These are phyloP conservation scores for Etia nguti DNA, from an alignment of 2,113 vertebrate genomes.

Conservation along the genomic window DNA sequence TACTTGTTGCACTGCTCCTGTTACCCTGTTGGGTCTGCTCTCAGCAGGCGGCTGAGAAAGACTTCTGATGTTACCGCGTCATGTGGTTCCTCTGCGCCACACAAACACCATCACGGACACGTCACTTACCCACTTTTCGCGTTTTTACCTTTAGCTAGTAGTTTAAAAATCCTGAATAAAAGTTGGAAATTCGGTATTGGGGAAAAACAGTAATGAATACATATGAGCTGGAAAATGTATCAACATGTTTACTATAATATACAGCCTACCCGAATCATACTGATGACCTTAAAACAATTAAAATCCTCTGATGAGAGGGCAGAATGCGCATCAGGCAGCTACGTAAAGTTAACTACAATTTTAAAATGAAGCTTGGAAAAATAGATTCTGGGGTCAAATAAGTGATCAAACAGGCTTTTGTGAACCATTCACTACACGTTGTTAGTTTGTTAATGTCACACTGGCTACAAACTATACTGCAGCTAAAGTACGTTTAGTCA, in stretches of 20 bases:
- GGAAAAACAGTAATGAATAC: accelerated
- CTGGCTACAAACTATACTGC: neutral
- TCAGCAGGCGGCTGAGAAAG: neutral
- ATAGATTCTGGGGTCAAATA: accelerated
- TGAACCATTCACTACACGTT: neutral
- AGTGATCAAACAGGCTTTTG: neutral
- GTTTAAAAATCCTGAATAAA: neutral
- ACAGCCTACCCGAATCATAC: neutral
- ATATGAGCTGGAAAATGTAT: neutral
- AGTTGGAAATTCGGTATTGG: neutral
- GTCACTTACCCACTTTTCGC: neutral
- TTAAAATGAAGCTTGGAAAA: neutral
- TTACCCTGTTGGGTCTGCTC: neutral
- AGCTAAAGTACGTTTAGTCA: neutral
- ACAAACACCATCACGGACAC: neutral
- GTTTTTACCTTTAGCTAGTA: neutral
- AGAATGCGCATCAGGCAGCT: neutral
- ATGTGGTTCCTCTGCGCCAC: neutral
- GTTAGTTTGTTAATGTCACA: neutral
- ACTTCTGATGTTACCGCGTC: neutral
- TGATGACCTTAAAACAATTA: neutral
- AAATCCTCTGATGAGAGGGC: neutral
- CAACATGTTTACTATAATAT: neutral
- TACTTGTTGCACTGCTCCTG: neutral
- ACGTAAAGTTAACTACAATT: neutral